These are phyloP conservation scores for Argopecten irradians DNA, from an alignment of 1,140 invertebrate species.

Conservation along the genomic window DNA sequence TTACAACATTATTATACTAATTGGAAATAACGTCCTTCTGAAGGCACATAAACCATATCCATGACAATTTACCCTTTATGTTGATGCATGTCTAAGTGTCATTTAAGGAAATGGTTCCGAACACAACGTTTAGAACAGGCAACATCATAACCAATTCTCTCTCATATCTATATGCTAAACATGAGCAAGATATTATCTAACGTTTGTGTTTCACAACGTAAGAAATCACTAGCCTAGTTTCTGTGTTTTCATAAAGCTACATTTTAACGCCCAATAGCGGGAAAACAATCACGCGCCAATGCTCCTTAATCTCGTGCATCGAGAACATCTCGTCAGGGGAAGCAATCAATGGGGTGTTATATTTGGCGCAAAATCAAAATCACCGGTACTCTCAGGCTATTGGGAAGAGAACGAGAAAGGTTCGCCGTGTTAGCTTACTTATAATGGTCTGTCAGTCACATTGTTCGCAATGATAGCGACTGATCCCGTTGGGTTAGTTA, in stretches of 20 bases:
- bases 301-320: neutral
- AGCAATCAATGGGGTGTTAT: slow-evolving; percentile 10
- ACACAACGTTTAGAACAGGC: too few relatives aligned
- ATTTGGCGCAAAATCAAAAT: slow-evolving; percentile 13
- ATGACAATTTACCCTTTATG: too few relatives aligned
- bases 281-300: neutral
- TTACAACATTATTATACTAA: too few relatives aligned
- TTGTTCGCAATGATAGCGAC: neutral
- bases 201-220: neutral
- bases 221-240: neutral
- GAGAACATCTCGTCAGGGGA: neutral
- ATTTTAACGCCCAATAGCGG: neutral
- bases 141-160: too few relatives aligned
- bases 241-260: neutral
- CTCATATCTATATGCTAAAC: too few relatives aligned
- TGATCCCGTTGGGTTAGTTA: neutral
- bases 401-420: neutral
- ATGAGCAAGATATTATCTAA: too few relatives aligned
- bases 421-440: neutral
- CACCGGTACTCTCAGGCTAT: neutral
- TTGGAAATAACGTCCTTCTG: too few relatives aligned
- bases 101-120: too few relatives aligned
- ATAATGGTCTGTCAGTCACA: neutral
- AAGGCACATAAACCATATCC: too few relatives aligned
- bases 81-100: too few relatives aligned